A percentile compares a stretch with the other conserved stretches of the same genome.
Evolutionary conservation across 2,888 invertebrate species (phyloP).

Genomic region (Linnaemya vulpina): DNA sequence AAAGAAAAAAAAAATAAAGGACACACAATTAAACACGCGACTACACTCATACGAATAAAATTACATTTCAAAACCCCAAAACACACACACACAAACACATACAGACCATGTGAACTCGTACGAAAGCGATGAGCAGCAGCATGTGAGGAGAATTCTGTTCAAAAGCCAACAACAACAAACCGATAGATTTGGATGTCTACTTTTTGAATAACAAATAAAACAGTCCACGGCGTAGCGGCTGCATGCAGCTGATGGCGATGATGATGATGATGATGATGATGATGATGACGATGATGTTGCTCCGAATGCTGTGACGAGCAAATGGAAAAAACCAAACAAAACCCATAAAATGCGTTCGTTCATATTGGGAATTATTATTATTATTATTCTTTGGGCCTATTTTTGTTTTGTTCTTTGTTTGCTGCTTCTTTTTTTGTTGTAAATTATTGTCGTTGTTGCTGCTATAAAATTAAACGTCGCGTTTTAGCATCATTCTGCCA

Average conservation of each 20-base stretch:
- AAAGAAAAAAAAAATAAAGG: neutral
- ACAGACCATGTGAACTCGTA: constrained; percentile 64
- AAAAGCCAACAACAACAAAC: constrained; percentile 52
- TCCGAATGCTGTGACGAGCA: constrained; percentile 51
- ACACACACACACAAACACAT: constrained; percentile 35
- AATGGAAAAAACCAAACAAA: neutral
- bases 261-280: constrained; percentile 2
- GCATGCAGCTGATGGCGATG: neutral
- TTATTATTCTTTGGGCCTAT: constrained; percentile 72
- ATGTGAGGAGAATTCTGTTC: constrained; percentile 41
- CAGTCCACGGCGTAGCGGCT: constrained; percentile 12
- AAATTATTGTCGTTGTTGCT: constrained; percentile 68
- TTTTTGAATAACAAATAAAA: constrained; percentile 48
- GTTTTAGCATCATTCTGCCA: constrained; percentile 72
- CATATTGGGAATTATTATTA: constrained; percentile 78
- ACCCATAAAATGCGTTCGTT: constrained; percentile 69
- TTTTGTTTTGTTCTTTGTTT: constrained; percentile 19
- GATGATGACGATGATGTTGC: constrained; percentile 19
- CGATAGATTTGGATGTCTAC: constrained; percentile 61
- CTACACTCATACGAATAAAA: constrained; percentile 25
- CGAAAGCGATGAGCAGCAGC: constrained; percentile 40
- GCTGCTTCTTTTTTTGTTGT: constrained; percentile 22
- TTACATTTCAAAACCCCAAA: constrained; percentile 56
- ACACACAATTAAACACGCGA: constrained; percentile 44
- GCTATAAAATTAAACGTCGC: constrained; percentile 72